Percentiles rank a stretch among this genome's conserved stretches.
These are phyloP conservation scores for Pampus argenteus DNA, from an alignment of 2,797 vertebrate genomes.

Conservation along the genomic window DNA sequence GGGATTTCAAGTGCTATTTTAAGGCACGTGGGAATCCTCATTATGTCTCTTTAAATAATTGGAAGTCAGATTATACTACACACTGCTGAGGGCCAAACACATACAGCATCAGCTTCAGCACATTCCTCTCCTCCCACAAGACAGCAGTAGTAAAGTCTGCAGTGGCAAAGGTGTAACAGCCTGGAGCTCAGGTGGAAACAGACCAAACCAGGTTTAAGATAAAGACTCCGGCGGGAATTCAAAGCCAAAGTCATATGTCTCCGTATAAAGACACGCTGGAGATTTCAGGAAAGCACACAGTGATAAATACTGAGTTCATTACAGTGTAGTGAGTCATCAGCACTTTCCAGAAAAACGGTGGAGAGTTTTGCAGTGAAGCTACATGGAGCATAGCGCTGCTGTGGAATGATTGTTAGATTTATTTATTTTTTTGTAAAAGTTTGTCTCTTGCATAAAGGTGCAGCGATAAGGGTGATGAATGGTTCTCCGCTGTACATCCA, in stretches of 20 bases:
- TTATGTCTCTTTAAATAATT: not conserved
- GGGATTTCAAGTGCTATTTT: not conserved
- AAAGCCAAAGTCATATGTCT: not conserved
- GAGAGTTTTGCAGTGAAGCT: not conserved
- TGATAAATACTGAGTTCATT: constrained; percentile 1
- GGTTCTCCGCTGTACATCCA: not conserved
- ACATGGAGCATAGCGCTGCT: not conserved
- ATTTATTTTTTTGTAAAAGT: constrained; percentile 6
- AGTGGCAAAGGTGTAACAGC: not conserved
- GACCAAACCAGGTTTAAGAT: constrained; percentile 1
- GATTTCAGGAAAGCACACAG: not conserved
- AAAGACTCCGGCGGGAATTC: not conserved
- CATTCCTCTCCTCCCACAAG: not conserved
- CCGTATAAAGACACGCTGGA: constrained; percentile 1
- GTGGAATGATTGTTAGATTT: constrained; percentile 10
- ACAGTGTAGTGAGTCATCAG: not conserved
- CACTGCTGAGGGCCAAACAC: not conserved
- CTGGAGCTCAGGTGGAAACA: constrained; percentile 5
- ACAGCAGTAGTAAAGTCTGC: not conserved
- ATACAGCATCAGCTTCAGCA: not conserved
- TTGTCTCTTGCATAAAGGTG: not conserved
- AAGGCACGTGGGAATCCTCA: not conserved
- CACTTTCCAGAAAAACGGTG: not conserved
- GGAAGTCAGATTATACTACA: not conserved
- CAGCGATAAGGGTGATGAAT: not conserved